phyloP scores from a whole-genome alignment of 1,140 invertebrate species.

The Megalopta genalis region DNA sequence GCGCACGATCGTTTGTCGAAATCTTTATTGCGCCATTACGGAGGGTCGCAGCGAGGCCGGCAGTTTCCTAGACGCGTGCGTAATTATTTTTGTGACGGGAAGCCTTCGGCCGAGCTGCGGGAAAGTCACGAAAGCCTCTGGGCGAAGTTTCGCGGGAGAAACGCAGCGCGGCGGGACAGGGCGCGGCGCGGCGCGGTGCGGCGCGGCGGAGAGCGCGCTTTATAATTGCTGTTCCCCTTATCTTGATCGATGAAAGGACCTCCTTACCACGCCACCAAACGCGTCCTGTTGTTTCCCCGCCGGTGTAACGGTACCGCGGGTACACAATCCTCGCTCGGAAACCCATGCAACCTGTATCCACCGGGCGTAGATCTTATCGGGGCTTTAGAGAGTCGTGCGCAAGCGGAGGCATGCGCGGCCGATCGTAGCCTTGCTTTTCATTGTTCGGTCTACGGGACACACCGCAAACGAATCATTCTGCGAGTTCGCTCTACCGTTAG shows the following conservation, averaged over 20 bases:
- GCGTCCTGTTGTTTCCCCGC: constrained; percentile 29
- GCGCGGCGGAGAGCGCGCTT: neutral
- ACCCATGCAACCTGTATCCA: neutral
- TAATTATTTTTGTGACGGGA: no score
- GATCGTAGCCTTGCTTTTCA: constrained; percentile 40
- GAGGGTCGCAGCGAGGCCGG: no score
- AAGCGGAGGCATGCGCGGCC: neutral
- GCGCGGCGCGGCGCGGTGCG: no score
- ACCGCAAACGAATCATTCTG: neutral
- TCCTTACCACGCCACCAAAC: constrained; percentile 1
- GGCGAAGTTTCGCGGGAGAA: neutral
- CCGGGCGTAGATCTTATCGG: constrained; percentile 33
- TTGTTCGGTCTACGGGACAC: constrained; percentile 52
- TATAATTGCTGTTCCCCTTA: neutral
- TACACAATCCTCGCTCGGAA: constrained; percentile 27
- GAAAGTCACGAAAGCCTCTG: neutral
- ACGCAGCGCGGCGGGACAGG: no score
- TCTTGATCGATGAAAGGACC: neutral
- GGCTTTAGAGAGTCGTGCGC: neutral
- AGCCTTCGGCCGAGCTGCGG: neutral
- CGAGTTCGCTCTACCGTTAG: constrained; percentile 17
- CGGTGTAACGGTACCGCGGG: constrained; percentile 47
- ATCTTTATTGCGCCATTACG: no score
- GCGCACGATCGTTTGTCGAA: no score
- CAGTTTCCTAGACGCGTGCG: no score